Percentiles rank a stretch among this genome's conserved stretches.
These are phyloP conservation scores for Brienomyrus brachyistius DNA, from an alignment of 2,113 vertebrate species.

Conservation along the genomic window DNA sequence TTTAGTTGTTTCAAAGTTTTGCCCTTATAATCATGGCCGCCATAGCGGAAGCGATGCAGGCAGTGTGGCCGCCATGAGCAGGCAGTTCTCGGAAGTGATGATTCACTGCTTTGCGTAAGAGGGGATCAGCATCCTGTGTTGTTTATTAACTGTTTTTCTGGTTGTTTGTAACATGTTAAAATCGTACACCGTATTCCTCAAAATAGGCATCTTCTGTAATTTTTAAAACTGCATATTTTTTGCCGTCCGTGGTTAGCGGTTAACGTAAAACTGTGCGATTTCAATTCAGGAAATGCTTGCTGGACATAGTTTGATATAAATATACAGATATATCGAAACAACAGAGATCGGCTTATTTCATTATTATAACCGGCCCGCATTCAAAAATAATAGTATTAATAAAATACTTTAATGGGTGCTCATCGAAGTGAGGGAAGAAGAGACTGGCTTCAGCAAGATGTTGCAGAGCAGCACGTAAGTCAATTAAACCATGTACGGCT, in stretches of 20 bases:
- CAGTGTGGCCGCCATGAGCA: not conserved
- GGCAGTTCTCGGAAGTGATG: conserved; percentile 11
- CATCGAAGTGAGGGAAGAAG: conserved; percentile 57
- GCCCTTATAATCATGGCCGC: conserved; percentile 41
- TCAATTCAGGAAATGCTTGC: not conserved
- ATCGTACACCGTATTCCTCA: not conserved
- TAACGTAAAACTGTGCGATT: not conserved
- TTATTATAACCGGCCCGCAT: not conserved
- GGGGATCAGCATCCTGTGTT: not conserved
- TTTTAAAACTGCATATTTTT: not conserved
- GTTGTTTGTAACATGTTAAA: not conserved
- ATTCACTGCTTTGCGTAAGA: not conserved
- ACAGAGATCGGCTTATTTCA: not conserved
- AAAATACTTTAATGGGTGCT: conserved; percentile 51
- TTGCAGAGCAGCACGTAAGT: conserved; percentile 36
- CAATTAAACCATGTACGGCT: conserved; percentile 35
- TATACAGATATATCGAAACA: not conserved
- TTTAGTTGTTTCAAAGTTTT: not conserved
- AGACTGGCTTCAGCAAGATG: conserved; percentile 56
- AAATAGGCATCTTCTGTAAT: not conserved
- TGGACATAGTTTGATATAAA: not conserved
- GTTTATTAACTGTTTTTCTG: not conserved
- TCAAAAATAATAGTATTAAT: not conserved
- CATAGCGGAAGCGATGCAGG: not conserved
- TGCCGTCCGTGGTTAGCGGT: not conserved